Percentiles rank a stretch among this genome's conserved stretches.
phyloP scores from a whole-genome alignment of 2,113 vertebrate species.

The Pomatorhinus ruficollis region DNA sequence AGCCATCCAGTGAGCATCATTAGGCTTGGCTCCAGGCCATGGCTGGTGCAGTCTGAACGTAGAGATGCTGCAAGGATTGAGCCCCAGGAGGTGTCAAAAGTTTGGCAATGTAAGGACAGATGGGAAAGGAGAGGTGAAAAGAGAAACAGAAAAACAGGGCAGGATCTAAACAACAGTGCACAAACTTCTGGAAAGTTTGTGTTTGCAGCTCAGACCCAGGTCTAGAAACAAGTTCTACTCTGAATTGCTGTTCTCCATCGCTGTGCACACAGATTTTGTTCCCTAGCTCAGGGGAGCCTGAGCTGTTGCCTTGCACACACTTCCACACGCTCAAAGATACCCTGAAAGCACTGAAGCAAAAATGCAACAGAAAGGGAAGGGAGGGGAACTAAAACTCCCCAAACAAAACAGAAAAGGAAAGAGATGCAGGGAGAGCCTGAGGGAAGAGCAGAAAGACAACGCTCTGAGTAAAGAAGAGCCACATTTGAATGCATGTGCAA shows the following conservation, averaged over 20 bases:
- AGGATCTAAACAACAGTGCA: neutral
- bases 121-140: neutral
- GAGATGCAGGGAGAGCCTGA: neutral
- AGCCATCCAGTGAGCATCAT: neutral
- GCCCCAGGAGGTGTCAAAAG: neutral
- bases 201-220: neutral
- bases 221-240: neutral
- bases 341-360: neutral
- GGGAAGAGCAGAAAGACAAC: neutral
- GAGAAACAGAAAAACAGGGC: neutral
- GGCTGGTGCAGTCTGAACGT: neutral
- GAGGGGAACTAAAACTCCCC: neutral
- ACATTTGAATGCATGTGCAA: neutral
- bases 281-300: neutral
- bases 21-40: neutral
- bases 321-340: neutral
- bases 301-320: neutral
- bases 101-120: neutral
- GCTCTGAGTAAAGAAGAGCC: neutral
- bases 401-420: neutral
- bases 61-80: neutral
- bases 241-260: neutral
- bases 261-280: neutral
- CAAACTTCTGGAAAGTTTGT: constrained; percentile 9
- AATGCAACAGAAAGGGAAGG: neutral